phyloP scores from a whole-genome alignment of 2,888 invertebrate species.

The Mythimna vitellina region DNA sequence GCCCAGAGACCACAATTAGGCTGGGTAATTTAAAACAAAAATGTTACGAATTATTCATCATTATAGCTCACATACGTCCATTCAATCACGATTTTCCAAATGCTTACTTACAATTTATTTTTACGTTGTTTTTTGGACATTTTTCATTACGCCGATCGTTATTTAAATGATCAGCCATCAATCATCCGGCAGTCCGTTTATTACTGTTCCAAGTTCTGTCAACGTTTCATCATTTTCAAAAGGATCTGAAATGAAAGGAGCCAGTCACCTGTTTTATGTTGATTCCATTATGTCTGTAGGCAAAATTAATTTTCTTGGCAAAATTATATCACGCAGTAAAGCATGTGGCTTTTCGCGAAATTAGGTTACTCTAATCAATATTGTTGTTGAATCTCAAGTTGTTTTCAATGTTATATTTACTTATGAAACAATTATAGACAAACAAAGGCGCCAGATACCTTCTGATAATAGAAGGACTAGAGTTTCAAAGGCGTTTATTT shows the following conservation, averaged over 20 bases:
- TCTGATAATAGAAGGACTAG: conserved; percentile 9
- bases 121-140: conserved; percentile 11
- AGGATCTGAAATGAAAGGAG: conserved; percentile 36
- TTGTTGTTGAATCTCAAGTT: conserved; percentile 32
- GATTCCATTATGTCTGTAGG: conserved; percentile 25
- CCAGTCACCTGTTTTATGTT: conserved; percentile 36
- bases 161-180: conserved; percentile 41
- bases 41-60: background rate
- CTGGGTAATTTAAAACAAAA: background rate
- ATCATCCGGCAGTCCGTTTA: conserved; percentile 39
- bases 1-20: too few relatives aligned
- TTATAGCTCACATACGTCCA: too few relatives aligned
- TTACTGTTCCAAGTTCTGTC: conserved; percentile 40
- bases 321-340: conserved; percentile 18
- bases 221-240: conserved; percentile 44
- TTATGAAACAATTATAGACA: conserved; percentile 26
- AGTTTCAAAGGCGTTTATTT: conserved; percentile 28
- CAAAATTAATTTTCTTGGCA: conserved; percentile 46
- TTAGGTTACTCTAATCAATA: conserved; percentile 43
- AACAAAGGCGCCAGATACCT: conserved; percentile 20
- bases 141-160: conserved; percentile 34
- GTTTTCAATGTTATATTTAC: conserved; percentile 33
- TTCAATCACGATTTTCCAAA: conserved; percentile 4
- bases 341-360: conserved; percentile 36
- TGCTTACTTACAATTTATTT: conserved; percentile 4